phyloP scores from a whole-genome alignment of 1,140 invertebrate genomes.

The Macrobrachium rosenbergii region DNA sequence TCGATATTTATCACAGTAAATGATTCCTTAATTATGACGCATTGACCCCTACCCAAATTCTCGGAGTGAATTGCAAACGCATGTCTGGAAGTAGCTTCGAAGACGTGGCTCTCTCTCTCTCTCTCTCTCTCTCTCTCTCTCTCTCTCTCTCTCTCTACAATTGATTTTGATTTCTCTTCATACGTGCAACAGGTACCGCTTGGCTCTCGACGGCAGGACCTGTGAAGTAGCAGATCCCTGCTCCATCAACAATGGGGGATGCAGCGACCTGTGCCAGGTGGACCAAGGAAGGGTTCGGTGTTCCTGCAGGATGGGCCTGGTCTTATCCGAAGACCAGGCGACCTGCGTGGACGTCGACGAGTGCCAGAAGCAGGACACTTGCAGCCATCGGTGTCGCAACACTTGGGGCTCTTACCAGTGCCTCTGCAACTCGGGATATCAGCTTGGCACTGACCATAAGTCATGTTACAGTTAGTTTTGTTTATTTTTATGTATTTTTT shows the following conservation, averaged over 20 bases:
- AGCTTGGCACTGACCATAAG: slow-evolving; percentile 43
- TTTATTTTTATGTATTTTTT: background rate
- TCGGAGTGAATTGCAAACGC: too few relatives aligned
- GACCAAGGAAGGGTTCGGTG: slow-evolving; percentile 65
- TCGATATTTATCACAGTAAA: too few relatives aligned
- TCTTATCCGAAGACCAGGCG: slow-evolving; percentile 68
- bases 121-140: too few relatives aligned
- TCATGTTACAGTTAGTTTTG: slow-evolving; percentile 68
- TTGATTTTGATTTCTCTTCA: too few relatives aligned
- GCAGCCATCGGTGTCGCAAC: slow-evolving; percentile 69
- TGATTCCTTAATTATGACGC: too few relatives aligned
- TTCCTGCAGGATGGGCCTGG: slow-evolving; percentile 66
- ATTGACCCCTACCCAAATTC: too few relatives aligned
- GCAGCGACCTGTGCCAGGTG: slow-evolving; percentile 72
- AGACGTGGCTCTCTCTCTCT: too few relatives aligned
- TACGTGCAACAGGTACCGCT: slow-evolving; percentile 3
- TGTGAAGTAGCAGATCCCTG: slow-evolving; percentile 72
- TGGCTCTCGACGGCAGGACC: slow-evolving; percentile 70
- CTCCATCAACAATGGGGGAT: slow-evolving; percentile 70
- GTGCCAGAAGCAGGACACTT: slow-evolving; percentile 66
- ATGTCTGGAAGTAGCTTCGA: too few relatives aligned
- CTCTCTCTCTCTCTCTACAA: too few relatives aligned
- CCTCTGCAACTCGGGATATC: slow-evolving; percentile 71
- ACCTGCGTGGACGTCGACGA: slow-evolving; percentile 68
- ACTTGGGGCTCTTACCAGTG: slow-evolving; percentile 74